Evolutionary conservation across 2,113 vertebrate species (phyloP), one percentile per base, ranked within the genome.

Genomic region (Rousettus leschenaultii): DNA sequence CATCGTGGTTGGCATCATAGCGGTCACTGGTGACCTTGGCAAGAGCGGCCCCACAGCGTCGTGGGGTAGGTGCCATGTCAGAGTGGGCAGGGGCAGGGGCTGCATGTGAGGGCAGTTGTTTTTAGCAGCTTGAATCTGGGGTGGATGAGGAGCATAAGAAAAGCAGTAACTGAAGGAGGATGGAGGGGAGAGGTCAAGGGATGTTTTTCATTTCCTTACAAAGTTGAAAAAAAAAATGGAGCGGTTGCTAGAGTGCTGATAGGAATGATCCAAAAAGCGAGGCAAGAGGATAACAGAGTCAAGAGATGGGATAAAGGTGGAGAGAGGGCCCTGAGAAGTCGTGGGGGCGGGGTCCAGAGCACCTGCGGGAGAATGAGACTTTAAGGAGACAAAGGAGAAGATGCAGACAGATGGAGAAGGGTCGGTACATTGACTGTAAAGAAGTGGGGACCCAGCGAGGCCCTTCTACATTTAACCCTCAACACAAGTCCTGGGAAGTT

Each of bases 51-150:
- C 65, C 53, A 40, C 10, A n/a, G 43, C 33, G 35, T 9, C 9
- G 38, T 35, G 53, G 55, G 10, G 7, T 2, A 1, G 48, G 8
- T 0, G 21, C 16, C 33, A 4, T 48, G 13, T 11, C 40, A 45
- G 18, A 86, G 51, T 28, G 74, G 26, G 45, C 7, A 11, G 35
- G 1, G 33, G 3, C 61, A 11, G 15, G 35, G 59, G 48, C n/a
- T 21, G 65, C n/a, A 5, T 5, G 22, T 30, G 57, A 3, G 6
- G 59, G 30, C 59, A 43, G 22, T 21, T 55, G 45, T 77, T 55
- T 38, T 35, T 5, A 40, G 26, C 19, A 16, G 43, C n/a, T 43
- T 15, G 21, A 35, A 16, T 73, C 86, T n/a, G 40, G 63, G 40
- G 6, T n/a, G 22, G 45, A 22, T n/a, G n/a, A 4, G 13, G 59